Percentiles rank a stretch among this genome's conserved stretches.
phyloP scores from a whole-genome alignment of 2,797 vertebrate species.

The Protonibea diacanthus region DNA sequence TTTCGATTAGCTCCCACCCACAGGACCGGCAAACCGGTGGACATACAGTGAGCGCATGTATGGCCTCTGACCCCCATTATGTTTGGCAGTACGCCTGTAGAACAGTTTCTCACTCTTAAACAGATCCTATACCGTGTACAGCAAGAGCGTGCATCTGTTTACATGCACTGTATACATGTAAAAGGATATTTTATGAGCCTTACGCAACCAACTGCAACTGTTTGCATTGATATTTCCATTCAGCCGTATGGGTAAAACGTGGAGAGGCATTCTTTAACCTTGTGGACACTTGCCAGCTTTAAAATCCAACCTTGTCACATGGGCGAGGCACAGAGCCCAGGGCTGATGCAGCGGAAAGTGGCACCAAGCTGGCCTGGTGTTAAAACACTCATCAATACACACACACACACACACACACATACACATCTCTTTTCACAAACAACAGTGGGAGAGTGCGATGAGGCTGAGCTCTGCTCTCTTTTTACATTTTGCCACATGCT shows the following conservation, averaged over 20 bases:
- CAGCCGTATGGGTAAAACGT: constrained; percentile 39
- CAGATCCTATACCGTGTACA: constrained; percentile 14
- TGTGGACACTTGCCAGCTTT: constrained; percentile 55
- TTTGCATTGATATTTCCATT: constrained; percentile 73
- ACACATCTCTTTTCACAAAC: constrained; percentile 40
- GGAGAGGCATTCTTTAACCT: constrained; percentile 46
- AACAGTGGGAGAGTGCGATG: constrained; percentile 30
- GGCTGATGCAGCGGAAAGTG: constrained; percentile 70
- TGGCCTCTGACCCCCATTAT: constrained; percentile 65
- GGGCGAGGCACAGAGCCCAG: constrained; percentile 48
- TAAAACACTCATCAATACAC: constrained; percentile 64
- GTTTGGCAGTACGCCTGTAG: constrained; percentile 41
- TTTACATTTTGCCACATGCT: constrained; percentile 37
- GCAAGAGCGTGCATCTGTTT: not conserved
- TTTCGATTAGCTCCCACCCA: constrained; percentile 68
- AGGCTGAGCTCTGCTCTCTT: constrained; percentile 18
- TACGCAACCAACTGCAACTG: constrained; percentile 48
- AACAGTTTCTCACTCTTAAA: constrained; percentile 47
- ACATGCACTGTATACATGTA: not conserved
- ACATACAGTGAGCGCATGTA: constrained; percentile 54
- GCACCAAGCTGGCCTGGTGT: constrained; percentile 53
- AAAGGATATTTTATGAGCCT: constrained; percentile 34
- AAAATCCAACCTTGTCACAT: constrained; percentile 62
- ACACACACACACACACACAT: constrained; percentile 34
- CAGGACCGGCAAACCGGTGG: constrained; percentile 41